Percentiles rank a stretch among this genome's conserved stretches.
These are phyloP conservation scores for Trichosurus vulpecula DNA, from an alignment of 2,797 vertebrate genomes.

Conservation along the genomic window DNA sequence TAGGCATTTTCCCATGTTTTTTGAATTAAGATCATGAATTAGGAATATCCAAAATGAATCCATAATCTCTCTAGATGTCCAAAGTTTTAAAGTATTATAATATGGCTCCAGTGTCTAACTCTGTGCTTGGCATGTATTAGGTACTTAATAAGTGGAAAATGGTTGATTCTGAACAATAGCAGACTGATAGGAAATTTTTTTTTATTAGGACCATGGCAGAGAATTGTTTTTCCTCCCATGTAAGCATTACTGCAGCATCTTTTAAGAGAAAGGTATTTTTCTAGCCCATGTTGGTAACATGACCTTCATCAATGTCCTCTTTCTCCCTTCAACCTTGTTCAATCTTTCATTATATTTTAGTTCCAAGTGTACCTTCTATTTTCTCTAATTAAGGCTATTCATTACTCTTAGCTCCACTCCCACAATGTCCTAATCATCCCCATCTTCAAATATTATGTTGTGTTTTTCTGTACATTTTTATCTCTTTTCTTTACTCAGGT, in stretches of 20 bases:
- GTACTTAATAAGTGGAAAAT: neutral
- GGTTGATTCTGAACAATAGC: neutral
- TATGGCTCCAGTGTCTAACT: neutral
- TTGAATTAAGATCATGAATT: neutral
- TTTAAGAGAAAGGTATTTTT: neutral
- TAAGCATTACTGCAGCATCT: neutral
- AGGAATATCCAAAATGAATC: neutral
- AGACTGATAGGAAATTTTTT: neutral
- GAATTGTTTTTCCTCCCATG: neutral
- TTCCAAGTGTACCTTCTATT: neutral
- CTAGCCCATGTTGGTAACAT: neutral
- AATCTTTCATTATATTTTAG: neutral
- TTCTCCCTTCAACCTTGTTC: neutral
- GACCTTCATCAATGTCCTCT: neutral
- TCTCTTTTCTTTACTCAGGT: neutral
- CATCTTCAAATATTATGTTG: neutral
- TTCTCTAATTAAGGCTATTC: neutral
- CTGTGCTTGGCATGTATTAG: neutral
- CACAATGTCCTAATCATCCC: neutral
- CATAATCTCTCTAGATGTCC: neutral
- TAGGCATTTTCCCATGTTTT: neutral
- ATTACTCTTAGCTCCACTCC: neutral
- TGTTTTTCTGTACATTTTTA: neutral
- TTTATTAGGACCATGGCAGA: neutral
- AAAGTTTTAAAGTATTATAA: neutral